Base-by-base conservation (phyloP, 2,888 invertebrate species). In the Rambutsinella grinnellia region DNA sequence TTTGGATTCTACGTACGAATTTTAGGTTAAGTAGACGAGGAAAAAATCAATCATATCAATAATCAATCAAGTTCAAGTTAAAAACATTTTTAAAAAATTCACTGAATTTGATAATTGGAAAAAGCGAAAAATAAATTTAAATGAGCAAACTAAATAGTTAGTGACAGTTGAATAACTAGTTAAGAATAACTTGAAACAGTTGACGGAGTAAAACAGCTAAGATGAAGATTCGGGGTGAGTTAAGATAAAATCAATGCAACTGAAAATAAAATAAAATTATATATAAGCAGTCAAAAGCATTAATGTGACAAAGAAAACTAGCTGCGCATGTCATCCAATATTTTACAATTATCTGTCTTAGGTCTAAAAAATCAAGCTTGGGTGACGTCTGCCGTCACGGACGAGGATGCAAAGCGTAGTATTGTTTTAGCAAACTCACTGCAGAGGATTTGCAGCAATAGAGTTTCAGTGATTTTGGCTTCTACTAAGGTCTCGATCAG, bases 381-480 rank as follows among this genome's bases (percentile, higher is more conserved):
- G 79, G 77, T 78, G 49, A 79, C 79, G 10, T 60, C 62, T 24
- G 79, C 70, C 6, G 47, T 70, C 28, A 65, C 72, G 21, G 74
- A 77, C 46, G 66, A 69, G 15, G 62, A 67, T 23, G 74, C 70
- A 5, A 60, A 26, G 21, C 57, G 28, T 8, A 54, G 66, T 19
- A 24, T 79, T 3, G 63, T 77, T 17, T 58, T 79, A 58, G 76
- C 67, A 13, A 69, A 77, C 19, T 79, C 79, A 8, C 26, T 79
- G 24, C 65, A 69, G 21, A 53, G 69, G 27, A 63, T 71, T 3
- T 24, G 61, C 23, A 78, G 66, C n/a, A 76, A 56, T 23, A 51
- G 75, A 21, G 56, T 56, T 26, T 23, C 75, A 10, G 63, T 61
- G 5, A 54, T 75, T 26, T 21, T 78, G 15, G 71, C 53, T 3